These are phyloP conservation scores for Lathamus discolor DNA, from an alignment of 2,113 vertebrate genomes.

Conservation along the genomic window DNA sequence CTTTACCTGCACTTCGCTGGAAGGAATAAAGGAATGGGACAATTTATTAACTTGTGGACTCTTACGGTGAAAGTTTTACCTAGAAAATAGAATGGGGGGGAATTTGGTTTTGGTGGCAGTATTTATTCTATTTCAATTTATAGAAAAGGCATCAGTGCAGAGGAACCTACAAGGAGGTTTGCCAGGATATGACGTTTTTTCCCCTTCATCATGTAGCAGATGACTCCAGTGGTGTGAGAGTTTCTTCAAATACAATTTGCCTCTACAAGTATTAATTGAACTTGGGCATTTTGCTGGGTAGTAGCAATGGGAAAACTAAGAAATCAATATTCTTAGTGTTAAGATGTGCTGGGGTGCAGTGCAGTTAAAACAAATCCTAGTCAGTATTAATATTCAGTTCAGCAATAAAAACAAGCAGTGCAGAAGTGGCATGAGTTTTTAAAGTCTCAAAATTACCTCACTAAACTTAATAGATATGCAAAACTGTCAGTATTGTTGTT, in stretches of 20 bases:
- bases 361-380: not conserved
- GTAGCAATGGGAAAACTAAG: conserved; percentile 21
- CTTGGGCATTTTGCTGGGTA: conserved; percentile 35
- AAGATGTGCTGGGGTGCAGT: conserved; percentile 42
- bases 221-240: not conserved
- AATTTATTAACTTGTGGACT: conserved; percentile 51
- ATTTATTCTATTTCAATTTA: conserved; percentile 24
- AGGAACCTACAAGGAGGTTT: not conserved
- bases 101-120: conserved; percentile 2
- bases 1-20: conserved; percentile 62
- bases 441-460: conserved; percentile 77
- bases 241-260: conserved; percentile 24
- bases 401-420: conserved; percentile 76
- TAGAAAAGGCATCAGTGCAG: conserved; percentile 6
- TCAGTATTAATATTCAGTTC: conserved; percentile 63
- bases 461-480: conserved; percentile 77
- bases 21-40: conserved; percentile 38
- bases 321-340: not conserved
- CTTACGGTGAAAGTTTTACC: conserved; percentile 48
- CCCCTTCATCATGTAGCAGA: conserved; percentile 15
- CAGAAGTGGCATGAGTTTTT: conserved; percentile 49
- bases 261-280: conserved; percentile 24
- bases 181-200: not conserved
- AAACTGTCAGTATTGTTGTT: conserved; percentile 62
- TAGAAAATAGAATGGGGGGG: conserved; percentile 28